These are phyloP conservation scores for Amphipyra berbera DNA, from an alignment of 2,888 invertebrate genomes.

Conservation along the genomic window DNA sequence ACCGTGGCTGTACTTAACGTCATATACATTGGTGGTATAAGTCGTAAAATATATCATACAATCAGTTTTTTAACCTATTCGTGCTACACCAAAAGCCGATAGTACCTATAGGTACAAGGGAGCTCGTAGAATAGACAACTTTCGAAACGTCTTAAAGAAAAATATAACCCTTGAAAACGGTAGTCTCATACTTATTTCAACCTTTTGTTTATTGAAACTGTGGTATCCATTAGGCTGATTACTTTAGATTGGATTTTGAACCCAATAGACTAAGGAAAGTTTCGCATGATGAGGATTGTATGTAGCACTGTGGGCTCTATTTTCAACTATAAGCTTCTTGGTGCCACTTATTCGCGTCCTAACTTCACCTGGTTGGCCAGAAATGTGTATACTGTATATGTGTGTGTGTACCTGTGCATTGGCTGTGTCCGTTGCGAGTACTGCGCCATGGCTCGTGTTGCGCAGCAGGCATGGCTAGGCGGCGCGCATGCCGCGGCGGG, in stretches of 20 bases:
- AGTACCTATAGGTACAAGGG: too few species aligned
- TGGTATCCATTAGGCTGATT: not conserved
- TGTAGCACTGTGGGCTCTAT: too few species aligned
- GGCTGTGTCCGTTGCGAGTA: constrained; percentile 89
- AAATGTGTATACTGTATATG: constrained; percentile 1
- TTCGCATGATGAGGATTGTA: too few species aligned
- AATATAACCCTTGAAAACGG: constrained; percentile 1
- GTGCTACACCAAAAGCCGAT: not conserved
- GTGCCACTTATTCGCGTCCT: not conserved
- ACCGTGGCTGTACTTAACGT: constrained; percentile 11
- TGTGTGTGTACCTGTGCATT: constrained; percentile 84
- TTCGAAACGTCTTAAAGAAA: not conserved
- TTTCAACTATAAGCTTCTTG: not conserved
- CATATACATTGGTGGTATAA: constrained; percentile 3
- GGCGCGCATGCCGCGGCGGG: constrained; percentile 81
- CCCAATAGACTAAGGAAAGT: not conserved
- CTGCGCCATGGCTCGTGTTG: constrained; percentile 84
- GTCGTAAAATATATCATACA: constrained; percentile 4
- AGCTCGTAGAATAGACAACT: not conserved
- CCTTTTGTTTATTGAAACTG: not conserved
- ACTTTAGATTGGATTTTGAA: not conserved
- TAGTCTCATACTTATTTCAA: not conserved
- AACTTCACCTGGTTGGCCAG: not conserved
- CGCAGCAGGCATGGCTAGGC: constrained; percentile 86
- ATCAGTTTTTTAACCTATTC: not conserved